Percentiles rank a stretch among this genome's conserved stretches.
Evolutionary conservation across 2,113 vertebrate genomes (phyloP).

Genomic region (Pelusios castaneus): DNA sequence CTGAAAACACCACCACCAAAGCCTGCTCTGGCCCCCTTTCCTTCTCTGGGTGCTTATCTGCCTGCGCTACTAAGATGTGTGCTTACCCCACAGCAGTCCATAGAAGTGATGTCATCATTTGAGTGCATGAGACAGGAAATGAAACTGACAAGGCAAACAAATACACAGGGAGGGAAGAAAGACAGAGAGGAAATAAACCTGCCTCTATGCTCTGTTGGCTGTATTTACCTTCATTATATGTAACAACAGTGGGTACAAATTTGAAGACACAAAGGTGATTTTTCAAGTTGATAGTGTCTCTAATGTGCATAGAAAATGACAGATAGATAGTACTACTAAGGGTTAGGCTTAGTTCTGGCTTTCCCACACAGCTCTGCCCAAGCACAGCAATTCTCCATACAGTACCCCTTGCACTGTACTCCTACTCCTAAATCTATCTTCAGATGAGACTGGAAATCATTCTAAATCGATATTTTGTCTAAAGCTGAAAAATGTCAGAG

Average conservation of each 20-base stretch:
- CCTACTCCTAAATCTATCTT: background rate
- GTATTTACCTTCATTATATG: background rate
- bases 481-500: background rate
- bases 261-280: background rate
- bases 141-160: background rate
- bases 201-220: background rate
- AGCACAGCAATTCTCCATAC: background rate
- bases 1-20: background rate
- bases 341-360: background rate
- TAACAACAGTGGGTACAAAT: background rate
- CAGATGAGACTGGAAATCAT: background rate
- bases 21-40: background rate
- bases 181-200: background rate
- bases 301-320: background rate
- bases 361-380: background rate
- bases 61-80: background rate
- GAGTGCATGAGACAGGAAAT: background rate
- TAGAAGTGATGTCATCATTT: background rate
- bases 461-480: background rate
- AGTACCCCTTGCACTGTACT: background rate
- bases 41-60: background rate
- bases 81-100: background rate
- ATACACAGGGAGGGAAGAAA: background rate
- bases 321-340: background rate
- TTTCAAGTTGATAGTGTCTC: background rate